Evolutionary conservation across 2,888 invertebrate genomes (phyloP), one percentile per base, ranked within the genome.

Genomic region (Hyppa rectilinea): DNA sequence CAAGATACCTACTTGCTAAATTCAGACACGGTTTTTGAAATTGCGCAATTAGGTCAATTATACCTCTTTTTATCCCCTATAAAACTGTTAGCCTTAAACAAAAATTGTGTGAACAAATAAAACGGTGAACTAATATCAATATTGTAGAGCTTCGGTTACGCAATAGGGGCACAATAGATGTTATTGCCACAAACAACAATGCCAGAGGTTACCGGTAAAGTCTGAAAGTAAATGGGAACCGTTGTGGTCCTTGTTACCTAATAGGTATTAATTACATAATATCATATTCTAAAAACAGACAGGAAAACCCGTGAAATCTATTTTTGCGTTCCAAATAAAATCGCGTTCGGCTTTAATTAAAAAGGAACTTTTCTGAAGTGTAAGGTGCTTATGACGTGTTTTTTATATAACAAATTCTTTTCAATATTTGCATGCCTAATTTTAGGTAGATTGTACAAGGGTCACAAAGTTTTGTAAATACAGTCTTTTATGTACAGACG

Each of bases 91-190:
- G 2, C 14, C 23, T 38, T n/a, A 40, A 23, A 52, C 66, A 31
- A 66, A 47, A 45, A 55, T n/a, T 14, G 23, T 47, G 29, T 5
- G 9, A 45, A 50, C 38, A 67, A 80, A 75, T 67, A 59, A 74
- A 80, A 62, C 20, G 36, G 29, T 62, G 58, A 62, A 59, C 58
- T 63, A 75, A 64, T 55, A 55, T 56, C 17, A 63, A 80, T 60
- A 50, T 55, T 68, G 50, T 50, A 63, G 20, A 68, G 34, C 52
- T 75, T 63, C 75, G 17, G 62, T 67, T 75, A 34, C 55, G 53
- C 53, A 75, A 77, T 31, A 59, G 38, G 53, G 50, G 17, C 12
- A 68, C 68, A 68, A 80, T 74, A 53, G 67, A 80, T 59, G 80
- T 60, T 75, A 47, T 75, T 62, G 53, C 34, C 34, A 50, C 45